Evolutionary conservation across 1,140 invertebrate species (phyloP).

Genomic region (Zaprionus ornatus): DNA sequence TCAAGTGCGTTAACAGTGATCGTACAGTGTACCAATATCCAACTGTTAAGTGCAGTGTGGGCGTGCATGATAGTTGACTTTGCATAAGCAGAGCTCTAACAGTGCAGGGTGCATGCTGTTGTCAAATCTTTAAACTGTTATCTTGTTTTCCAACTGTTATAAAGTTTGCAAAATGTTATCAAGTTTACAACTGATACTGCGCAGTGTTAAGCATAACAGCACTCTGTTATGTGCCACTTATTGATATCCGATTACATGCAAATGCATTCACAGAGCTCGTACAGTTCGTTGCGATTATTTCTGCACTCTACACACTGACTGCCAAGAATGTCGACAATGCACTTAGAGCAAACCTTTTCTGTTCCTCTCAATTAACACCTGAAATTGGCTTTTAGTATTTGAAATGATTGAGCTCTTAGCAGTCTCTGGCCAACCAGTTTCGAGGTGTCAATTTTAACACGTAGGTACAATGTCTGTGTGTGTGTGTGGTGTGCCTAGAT

Average conservation of each 20-base stretch:
- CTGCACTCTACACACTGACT: too few relatives aligned
- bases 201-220: too few relatives aligned
- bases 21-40: neutral
- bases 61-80: neutral
- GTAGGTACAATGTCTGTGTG: slow-evolving; percentile 3
- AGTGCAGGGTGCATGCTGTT: neutral
- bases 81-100: too few relatives aligned
- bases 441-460: slow-evolving; percentile 32
- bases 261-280: neutral
- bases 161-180: neutral
- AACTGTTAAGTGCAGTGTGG: neutral
- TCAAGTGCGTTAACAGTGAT: neutral
- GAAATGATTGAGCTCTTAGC: slow-evolving; percentile 3
- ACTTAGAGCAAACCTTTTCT: slow-evolving; percentile 12
- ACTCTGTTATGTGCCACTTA: neutral
- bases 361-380: slow-evolving; percentile 21
- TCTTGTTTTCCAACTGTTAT: too few relatives aligned
- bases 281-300: too few relatives aligned
- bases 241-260: neutral
- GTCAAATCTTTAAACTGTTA: neutral
- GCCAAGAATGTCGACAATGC: neutral
- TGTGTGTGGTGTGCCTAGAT: neutral
- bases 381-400: slow-evolving; percentile 12
- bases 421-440: slow-evolving; percentile 39
- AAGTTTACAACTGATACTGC: too few relatives aligned